phyloP scores from a whole-genome alignment of 2,113 vertebrate species.

The Pseudorasbora parva region DNA sequence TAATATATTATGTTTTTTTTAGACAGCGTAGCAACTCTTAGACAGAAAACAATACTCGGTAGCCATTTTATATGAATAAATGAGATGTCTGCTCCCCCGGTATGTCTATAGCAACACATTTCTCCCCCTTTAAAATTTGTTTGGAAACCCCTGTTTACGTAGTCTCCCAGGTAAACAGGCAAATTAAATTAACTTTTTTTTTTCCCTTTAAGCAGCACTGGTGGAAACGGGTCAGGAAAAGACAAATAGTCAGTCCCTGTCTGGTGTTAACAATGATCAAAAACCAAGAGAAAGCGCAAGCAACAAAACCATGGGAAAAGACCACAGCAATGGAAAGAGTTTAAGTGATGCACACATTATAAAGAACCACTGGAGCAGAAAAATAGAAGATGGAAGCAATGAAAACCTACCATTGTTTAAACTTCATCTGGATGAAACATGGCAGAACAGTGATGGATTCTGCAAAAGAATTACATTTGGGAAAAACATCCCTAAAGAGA shows the following conservation, averaged over 20 bases:
- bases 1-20: too few relatives aligned
- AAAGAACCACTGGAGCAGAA: neutral
- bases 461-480: constrained; percentile 31
- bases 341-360: neutral
- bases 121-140: too few relatives aligned
- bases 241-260: neutral
- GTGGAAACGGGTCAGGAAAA: neutral
- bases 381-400: neutral
- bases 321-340: neutral
- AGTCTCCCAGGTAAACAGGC: too few relatives aligned
- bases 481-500: constrained; percentile 14
- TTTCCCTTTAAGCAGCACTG: neutral
- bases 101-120: too few relatives aligned
- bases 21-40: too few relatives aligned
- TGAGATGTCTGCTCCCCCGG: too few relatives aligned
- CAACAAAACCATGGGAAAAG: neutral
- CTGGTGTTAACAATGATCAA: neutral
- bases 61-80: too few relatives aligned
- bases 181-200: too few relatives aligned
- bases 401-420: neutral
- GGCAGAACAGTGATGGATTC: neutral
- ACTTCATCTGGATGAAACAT: neutral
- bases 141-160: too few relatives aligned
- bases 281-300: neutral
- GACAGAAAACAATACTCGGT: too few relatives aligned